Conservation (phyloP, 92 coral and sea anemone species). For the Chrysogorgia sp. region DNA sequence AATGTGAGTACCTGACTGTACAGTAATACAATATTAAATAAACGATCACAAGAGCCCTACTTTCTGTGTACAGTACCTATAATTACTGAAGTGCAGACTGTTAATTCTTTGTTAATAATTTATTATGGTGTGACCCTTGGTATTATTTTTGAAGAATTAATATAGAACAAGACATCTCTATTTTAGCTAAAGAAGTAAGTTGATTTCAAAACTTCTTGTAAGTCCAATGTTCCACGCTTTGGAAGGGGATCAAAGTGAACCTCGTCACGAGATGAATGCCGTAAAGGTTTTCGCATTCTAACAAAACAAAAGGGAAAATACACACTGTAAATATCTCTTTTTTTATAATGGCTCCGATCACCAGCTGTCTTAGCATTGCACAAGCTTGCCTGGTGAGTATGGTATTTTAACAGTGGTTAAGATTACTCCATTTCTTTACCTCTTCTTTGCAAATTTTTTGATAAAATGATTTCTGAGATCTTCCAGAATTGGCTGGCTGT, state of each 20-base stretch:
- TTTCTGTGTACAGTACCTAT: too few species aligned
- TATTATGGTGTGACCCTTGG: too few species aligned
- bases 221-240: conserved; percentile 76
- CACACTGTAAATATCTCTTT: background rate
- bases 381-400: too few species aligned
- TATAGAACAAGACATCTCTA: background rate
- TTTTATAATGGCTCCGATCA: too few species aligned
- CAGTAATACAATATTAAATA: too few species aligned
- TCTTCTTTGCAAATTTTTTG: conserved; percentile 70
- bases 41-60: too few species aligned
- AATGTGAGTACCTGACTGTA: too few species aligned
- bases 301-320: background rate
- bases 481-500: conserved; percentile 83
- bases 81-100: too few species aligned
- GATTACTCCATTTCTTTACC: conserved; percentile 53
- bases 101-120: too few species aligned
- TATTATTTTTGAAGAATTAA: too few species aligned
- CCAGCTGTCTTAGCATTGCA: too few species aligned
- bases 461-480: conserved; percentile 83
- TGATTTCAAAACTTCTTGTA: conserved; percentile 79
- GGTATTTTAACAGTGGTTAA: background rate
- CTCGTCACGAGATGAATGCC: conserved; percentile 1
- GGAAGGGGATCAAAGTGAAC: conserved; percentile 38
- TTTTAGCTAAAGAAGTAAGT: conserved; percentile 82
- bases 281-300: conserved; percentile 35